A percentile compares a stretch with the other conserved stretches of the same genome.
Evolutionary conservation across 2,797 vertebrate genomes (phyloP).

Genomic region (Anolis apletophallus): DNA sequence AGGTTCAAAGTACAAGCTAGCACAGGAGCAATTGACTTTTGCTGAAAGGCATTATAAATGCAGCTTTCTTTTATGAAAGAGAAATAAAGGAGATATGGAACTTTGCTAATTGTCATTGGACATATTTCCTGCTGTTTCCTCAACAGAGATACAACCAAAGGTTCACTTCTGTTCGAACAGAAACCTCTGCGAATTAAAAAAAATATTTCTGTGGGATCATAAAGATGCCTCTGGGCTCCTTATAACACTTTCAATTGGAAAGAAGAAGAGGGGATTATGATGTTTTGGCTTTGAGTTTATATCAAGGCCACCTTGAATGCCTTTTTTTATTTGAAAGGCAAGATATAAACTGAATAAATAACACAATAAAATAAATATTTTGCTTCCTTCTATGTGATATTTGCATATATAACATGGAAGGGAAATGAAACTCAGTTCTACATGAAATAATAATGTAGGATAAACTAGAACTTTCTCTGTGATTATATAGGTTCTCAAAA

Average conservation of each 20-base stretch:
- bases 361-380: neutral
- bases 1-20: conserved; percentile 70
- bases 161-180: conserved; percentile 53
- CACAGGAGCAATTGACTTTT: conserved; percentile 46
- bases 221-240: conserved; percentile 49
- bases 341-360: neutral
- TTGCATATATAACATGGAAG: neutral
- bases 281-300: neutral
- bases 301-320: neutral
- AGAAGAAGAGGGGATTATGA: neutral
- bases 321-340: neutral
- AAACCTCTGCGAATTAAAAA: conserved; percentile 38
- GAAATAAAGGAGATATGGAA: conserved; percentile 34
- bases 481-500: neutral
- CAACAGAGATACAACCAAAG: conserved; percentile 45
- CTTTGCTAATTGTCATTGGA: conserved; percentile 57
- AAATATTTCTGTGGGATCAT: neutral
- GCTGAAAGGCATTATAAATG: conserved; percentile 44
- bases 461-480: neutral
- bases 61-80: conserved; percentile 53
- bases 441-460: neutral
- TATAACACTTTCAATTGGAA: conserved; percentile 7
- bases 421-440: neutral
- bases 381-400: neutral
- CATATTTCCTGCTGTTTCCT: conserved; percentile 56